Percentiles rank a stretch among this genome's conserved stretches.
These are phyloP conservation scores for Archocentrus centrarchus DNA, from an alignment of 2,113 vertebrate species.

Conservation along the genomic window DNA sequence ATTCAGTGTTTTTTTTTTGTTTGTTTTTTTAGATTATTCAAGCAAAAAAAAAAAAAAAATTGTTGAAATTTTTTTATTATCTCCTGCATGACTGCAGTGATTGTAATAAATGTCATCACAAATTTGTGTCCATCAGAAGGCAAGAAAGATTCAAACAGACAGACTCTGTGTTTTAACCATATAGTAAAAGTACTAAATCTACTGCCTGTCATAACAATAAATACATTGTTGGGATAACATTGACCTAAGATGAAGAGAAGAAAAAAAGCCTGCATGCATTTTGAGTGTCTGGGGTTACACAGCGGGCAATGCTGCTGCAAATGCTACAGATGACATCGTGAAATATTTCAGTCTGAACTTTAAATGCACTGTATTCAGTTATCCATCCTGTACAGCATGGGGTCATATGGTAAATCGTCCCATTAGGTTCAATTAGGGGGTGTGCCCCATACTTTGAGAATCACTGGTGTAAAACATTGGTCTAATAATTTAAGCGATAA, in stretches of 20 bases:
- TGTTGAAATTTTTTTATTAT: not conserved
- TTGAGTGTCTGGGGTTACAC: conserved; percentile 28
- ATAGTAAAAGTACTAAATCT: not conserved
- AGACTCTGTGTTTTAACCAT: not conserved
- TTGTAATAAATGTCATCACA: not conserved
- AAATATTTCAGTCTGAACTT: conserved; percentile 15
- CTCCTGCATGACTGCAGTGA: not conserved
- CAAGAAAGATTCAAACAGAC: not conserved
- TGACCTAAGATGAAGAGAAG: conserved; percentile 12
- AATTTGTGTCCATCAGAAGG: not conserved
- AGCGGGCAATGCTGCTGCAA: conserved; percentile 15
- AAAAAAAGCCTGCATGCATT: conserved; percentile 13
- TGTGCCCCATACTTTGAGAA: not conserved
- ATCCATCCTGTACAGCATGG: not conserved
- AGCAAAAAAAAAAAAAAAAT: not conserved
- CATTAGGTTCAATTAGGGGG: not conserved
- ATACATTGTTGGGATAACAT: conserved; percentile 8
- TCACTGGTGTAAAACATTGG: not conserved
- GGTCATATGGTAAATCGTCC: too few species aligned
- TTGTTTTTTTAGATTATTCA: not conserved
- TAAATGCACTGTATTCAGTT: not conserved
- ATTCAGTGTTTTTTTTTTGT: too few species aligned
- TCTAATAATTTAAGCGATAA: not conserved
- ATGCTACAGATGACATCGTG: conserved; percentile 3
- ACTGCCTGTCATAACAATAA: conserved; percentile 1